Conservation (phyloP, 2,113 vertebrate genomes). For the Opisthocomus hoazin region DNA sequence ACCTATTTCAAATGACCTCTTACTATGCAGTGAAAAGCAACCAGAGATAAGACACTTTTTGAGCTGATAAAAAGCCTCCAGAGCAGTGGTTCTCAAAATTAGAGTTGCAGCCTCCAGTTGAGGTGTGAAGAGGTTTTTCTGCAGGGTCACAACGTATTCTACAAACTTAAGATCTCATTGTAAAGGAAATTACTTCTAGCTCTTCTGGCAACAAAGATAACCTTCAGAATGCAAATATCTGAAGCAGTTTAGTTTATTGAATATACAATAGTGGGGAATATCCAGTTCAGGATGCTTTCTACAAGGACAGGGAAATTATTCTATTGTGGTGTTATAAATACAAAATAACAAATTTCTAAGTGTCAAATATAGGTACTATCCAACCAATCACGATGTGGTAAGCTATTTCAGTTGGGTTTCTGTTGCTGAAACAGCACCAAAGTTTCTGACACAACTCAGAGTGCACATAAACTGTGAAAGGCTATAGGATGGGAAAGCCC, state of each 20-base stretch:
- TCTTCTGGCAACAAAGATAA: constrained; percentile 40
- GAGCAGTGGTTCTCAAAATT: not conserved
- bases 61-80: constrained; percentile 1
- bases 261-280: not conserved
- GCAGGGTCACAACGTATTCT: not conserved
- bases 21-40: constrained; percentile 23
- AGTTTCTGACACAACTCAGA: not conserved
- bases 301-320: not conserved
- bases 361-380: not conserved
- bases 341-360: not conserved
- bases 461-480: not conserved
- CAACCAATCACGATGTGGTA: not conserved
- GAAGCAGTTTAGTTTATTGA: not conserved
- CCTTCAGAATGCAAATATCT: constrained; percentile 17
- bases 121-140: not conserved
- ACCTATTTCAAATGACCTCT: not conserved
- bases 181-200: constrained; percentile 18
- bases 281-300: not conserved
- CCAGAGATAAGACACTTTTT: not conserved
- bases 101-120: not conserved
- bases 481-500: not conserved
- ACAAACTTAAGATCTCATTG: constrained; percentile 5
- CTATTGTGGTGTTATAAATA: not conserved
- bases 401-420: not conserved
- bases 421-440: not conserved